Conservation (phyloP, 2,113 vertebrate species). For the Pristiophorus japonicus region DNA sequence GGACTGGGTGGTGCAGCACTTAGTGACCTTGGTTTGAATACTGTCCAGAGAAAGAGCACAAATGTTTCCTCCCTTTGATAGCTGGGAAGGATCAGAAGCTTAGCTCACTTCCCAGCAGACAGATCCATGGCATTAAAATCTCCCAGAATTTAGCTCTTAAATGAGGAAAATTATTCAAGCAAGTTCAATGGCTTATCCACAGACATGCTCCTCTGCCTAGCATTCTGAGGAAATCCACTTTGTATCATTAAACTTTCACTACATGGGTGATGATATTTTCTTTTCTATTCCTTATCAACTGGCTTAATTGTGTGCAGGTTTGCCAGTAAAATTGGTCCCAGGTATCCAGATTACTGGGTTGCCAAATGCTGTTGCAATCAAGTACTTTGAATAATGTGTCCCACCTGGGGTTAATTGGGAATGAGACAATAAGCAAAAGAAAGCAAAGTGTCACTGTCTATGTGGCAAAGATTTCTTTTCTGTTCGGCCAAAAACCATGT, state of each 20-base stretch:
- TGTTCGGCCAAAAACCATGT: neutral
- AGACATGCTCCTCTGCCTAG: neutral
- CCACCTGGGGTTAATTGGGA: neutral
- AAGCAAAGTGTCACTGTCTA: neutral
- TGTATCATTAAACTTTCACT: neutral
- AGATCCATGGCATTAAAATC: neutral
- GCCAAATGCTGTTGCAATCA: constrained; percentile 4
- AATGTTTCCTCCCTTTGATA: neutral
- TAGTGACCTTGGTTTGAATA: neutral
- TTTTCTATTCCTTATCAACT: neutral
- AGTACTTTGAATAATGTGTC: constrained; percentile 8
- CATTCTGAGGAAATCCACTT: neutral
- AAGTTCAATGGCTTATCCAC: neutral
- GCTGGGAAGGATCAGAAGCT: neutral
- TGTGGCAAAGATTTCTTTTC: neutral
- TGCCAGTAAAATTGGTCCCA: constrained; percentile 4
- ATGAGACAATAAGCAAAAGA: neutral
- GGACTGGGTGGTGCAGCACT: neutral
- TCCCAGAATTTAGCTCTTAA: neutral
- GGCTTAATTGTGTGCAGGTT: neutral
- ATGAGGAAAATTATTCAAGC: neutral
- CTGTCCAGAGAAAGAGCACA: neutral
- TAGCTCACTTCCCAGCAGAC: neutral
- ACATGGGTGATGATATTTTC: neutral
- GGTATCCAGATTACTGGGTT: neutral